Conservation (phyloP, 2,888 invertebrate genomes). For the Cremastinae sp. region DNA sequence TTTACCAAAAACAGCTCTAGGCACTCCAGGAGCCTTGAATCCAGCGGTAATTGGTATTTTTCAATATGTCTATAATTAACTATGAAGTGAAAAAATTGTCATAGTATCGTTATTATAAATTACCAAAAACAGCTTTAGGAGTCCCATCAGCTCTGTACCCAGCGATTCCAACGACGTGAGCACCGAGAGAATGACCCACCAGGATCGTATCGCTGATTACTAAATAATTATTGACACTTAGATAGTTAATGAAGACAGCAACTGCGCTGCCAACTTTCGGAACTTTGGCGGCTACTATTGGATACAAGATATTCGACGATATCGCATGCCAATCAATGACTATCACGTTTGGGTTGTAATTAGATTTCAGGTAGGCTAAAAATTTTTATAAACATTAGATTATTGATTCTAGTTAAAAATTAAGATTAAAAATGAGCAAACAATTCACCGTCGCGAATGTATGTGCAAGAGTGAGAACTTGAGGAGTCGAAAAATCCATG, state of each 20-base stretch:
- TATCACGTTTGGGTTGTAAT: constrained; percentile 38
- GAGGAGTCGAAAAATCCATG: constrained; percentile 15
- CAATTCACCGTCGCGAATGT: constrained; percentile 31
- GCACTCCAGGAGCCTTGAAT: neutral
- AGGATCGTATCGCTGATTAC: neutral
- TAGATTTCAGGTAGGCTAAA: constrained; percentile 42
- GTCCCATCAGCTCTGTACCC: neutral
- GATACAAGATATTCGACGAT: too few species aligned
- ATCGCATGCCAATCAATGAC: constrained; percentile 49
- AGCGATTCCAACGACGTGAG: constrained; percentile 38
- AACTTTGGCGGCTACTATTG: constrained; percentile 4
- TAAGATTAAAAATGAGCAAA: neutral
- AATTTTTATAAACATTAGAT: neutral
- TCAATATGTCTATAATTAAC: too few species aligned
- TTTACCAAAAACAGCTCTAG: constrained; percentile 31
- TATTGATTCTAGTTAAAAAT: neutral
- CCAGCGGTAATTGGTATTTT: too few species aligned
- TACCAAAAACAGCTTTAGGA: constrained; percentile 29
- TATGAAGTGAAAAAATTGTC: too few species aligned
- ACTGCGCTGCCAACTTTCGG: neutral
- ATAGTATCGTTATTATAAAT: neutral
- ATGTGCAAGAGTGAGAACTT: neutral
- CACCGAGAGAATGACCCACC: constrained; percentile 38
- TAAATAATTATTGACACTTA: neutral
- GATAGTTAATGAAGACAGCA: constrained; percentile 7